Evolutionary conservation across 2,888 invertebrate species (phyloP).

Genomic region (Silvanus unidentatus): DNA sequence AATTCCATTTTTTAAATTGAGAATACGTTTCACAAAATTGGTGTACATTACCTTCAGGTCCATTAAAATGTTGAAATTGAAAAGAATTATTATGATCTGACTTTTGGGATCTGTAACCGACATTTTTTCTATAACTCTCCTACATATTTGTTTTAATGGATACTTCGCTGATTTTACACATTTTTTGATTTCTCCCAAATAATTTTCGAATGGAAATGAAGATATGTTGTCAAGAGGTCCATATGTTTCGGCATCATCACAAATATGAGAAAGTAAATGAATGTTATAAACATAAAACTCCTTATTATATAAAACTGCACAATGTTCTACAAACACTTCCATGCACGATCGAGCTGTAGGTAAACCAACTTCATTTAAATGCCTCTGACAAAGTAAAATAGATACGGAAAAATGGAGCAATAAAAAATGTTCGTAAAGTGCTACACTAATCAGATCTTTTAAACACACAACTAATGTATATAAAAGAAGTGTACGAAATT

Average conservation of each 20-base stretch:
- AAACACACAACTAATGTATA: slow-evolving; percentile 15
- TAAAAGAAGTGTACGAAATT: slow-evolving; percentile 17
- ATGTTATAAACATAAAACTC: slow-evolving; percentile 20
- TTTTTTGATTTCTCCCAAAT: slow-evolving; percentile 14
- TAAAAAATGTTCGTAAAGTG: slow-evolving; percentile 20
- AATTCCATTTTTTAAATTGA: neutral
- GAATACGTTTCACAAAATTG: neutral
- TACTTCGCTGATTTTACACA: slow-evolving; percentile 12
- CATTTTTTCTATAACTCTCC: neutral
- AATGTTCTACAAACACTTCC: slow-evolving; percentile 13
- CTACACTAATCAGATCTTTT: slow-evolving; percentile 9
- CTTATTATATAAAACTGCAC: slow-evolving; percentile 14
- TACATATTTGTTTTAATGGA: slow-evolving; percentile 14
- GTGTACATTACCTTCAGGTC: neutral
- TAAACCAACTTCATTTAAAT: slow-evolving; percentile 3
- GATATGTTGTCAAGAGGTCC: slow-evolving; percentile 18
- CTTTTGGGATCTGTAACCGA: neutral
- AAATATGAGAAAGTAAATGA: slow-evolving; percentile 17
- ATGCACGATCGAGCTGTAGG: slow-evolving; percentile 6
- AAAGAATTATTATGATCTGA: neutral
- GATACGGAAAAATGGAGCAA: slow-evolving; percentile 14
- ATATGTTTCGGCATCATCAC: slow-evolving; percentile 18
- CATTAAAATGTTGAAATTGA: neutral
- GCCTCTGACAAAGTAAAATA: slow-evolving; percentile 7
- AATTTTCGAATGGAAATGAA: slow-evolving; percentile 20